These are phyloP conservation scores for Harpegnathos saltator DNA, from an alignment of 1,140 invertebrate species.

Conservation along the genomic window DNA sequence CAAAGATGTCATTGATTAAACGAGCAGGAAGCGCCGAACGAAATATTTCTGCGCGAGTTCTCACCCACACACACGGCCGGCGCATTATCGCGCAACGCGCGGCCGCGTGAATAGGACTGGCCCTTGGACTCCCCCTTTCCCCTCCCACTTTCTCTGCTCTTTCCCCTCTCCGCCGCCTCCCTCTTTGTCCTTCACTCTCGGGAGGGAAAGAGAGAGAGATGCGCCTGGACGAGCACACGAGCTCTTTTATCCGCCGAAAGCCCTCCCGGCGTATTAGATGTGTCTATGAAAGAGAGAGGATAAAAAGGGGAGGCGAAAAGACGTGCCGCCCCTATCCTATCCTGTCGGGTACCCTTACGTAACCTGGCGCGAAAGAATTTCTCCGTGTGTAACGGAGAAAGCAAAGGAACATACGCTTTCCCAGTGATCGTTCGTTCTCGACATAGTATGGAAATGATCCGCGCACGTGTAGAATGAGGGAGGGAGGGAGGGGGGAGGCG, in stretches of 20 bases:
- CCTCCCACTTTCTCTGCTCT: no score
- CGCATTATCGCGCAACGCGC: conserved; percentile 67
- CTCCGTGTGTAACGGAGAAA: not conserved
- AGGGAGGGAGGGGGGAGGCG: no score
- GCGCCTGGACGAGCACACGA: conserved; percentile 68
- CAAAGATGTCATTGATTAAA: conserved; percentile 79
- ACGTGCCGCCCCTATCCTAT: not conserved
- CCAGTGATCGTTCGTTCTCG: no score
- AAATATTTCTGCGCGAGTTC: conserved; percentile 69
- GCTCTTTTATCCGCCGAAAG: conserved; percentile 66
- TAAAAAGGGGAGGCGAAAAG: conserved; percentile 25
- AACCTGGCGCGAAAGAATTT: not conserved
- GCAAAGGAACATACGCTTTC: no score
- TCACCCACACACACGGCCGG: conserved; percentile 69
- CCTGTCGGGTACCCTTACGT: no score
- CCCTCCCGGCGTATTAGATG: conserved; percentile 67
- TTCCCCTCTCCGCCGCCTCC: conserved; percentile 18
- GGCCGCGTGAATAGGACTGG: conserved; percentile 69
- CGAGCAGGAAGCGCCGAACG: conserved; percentile 75
- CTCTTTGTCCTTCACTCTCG: no score
- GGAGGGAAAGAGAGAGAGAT: conserved; percentile 57
- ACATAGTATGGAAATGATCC: not conserved
- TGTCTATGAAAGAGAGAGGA: conserved; percentile 44
- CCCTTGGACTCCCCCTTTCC: conserved; percentile 57
- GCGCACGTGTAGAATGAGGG: not conserved